Evolutionary conservation across 2,797 vertebrate species (phyloP), one percentile per base, ranked within the genome.

Genomic region (Chelon labrosus): DNA sequence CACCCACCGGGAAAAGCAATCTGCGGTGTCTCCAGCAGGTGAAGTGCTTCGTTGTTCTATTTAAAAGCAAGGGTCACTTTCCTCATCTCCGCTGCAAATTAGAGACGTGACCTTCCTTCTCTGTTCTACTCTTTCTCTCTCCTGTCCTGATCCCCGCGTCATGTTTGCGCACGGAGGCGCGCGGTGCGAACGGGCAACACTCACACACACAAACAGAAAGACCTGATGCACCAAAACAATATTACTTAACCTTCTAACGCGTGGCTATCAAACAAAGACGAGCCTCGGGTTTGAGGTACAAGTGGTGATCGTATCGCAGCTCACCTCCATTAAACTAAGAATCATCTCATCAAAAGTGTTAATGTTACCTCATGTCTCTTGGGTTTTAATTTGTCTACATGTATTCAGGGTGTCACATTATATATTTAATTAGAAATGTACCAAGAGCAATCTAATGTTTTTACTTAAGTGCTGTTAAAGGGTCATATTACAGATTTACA

Each of bases 21-120:
- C 88, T 87, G 79, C 70, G 52, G 75, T 53, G 74, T 85, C 79
- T 85, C 72, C 39, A 74, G 79, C 84, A 85, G 87, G 85, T 92
- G 87, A 92, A 82, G 85, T 85, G 83, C 80, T 83, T 80, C 55
- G 64, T 66, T 80, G 88, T 85, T 86, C 88, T 90, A 87, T 89
- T 91, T 88, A 88, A 91, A 89, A 91, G 86, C 75, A 80, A 16
- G 84, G 89, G 87, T 91, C 87, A 85, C 82, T 84, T 88, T 86
- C 84, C 89, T 90, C 90, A 92, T 91, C 90, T 87, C 80, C 44
- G 69, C 86, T 79, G 87, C 79, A 90, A 93, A 91, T 91, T 90
- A 92, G 84, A 87, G 91, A 86, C 10, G 78, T 61, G 82, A 91
- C 89, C 89, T 86, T 44, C 51, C 60, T 16, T 65, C 82, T 82